A percentile compares a stretch with the other conserved stretches of the same genome.
These are phyloP conservation scores for Eupristina koningsbergeri DNA, from an alignment of 1,140 invertebrate species.

Conservation along the genomic window DNA sequence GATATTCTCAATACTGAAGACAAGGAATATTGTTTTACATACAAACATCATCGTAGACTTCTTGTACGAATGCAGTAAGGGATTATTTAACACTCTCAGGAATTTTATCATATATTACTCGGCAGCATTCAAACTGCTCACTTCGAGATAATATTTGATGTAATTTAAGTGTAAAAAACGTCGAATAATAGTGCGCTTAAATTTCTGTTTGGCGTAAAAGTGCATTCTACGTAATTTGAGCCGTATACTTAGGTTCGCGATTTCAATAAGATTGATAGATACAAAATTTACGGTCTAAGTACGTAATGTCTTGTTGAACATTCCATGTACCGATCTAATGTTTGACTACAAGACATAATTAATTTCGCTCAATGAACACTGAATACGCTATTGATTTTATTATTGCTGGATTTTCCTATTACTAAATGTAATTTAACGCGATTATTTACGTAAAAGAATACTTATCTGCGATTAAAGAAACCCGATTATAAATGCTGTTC, in stretches of 20 bases:
- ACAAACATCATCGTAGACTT: no score
- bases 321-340: neutral
- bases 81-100: neutral
- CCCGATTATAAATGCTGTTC: neutral
- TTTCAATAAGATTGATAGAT: slow-evolving; percentile 1
- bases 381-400: neutral
- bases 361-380: neutral
- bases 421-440: neutral
- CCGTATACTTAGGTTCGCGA: neutral
- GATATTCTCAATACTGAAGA: neutral
- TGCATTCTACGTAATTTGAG: neutral
- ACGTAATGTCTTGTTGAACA: neutral
- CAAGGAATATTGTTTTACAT: no score
- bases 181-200: neutral
- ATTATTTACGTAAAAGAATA: neutral
- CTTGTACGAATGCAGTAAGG: no score
- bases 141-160: neutral
- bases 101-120: neutral
- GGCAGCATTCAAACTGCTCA: neutral
- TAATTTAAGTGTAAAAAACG: neutral
- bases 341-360: neutral
- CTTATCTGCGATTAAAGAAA: neutral
- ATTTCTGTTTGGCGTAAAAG: neutral
- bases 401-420: neutral
- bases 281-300: neutral